phyloP scores from a whole-genome alignment of 1,140 invertebrate species.

The Zaprionus vittiger region DNA sequence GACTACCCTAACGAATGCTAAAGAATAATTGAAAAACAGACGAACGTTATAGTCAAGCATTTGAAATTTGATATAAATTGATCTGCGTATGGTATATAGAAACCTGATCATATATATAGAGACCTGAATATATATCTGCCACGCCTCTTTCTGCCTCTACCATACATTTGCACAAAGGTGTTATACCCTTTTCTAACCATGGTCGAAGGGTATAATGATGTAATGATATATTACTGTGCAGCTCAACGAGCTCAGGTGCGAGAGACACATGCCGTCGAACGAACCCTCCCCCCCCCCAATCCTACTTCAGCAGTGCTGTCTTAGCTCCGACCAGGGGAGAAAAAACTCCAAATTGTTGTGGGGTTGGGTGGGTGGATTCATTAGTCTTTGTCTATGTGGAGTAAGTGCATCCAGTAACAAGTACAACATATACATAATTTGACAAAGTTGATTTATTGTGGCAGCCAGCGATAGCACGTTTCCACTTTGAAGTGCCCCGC shows the following conservation, averaged over 20 bases:
- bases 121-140: background rate
- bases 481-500: conserved; percentile 22
- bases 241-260: background rate
- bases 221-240: conserved; percentile 1
- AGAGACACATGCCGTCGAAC: background rate
- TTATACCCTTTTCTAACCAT: too few relatives aligned
- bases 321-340: background rate
- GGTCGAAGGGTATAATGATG: background rate
- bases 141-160: too few relatives aligned
- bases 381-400: conserved; percentile 35
- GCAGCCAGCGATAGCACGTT: conserved; percentile 37
- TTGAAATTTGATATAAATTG: too few relatives aligned
- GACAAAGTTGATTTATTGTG: conserved; percentile 51
- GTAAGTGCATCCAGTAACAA: conserved; percentile 14
- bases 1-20: too few relatives aligned
- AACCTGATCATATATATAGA: too few relatives aligned
- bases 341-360: conserved; percentile 21
- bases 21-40: too few relatives aligned
- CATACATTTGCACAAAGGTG: too few relatives aligned
- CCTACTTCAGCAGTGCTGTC: too few relatives aligned
- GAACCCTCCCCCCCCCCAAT: background rate
- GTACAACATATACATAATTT: conserved; percentile 29
- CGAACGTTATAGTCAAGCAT: too few relatives aligned
- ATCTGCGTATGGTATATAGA: too few relatives aligned
- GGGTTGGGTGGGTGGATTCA: background rate